Conservation (phyloP, 2,888 invertebrate species). For the Lissocephala sabroskyi region DNA sequence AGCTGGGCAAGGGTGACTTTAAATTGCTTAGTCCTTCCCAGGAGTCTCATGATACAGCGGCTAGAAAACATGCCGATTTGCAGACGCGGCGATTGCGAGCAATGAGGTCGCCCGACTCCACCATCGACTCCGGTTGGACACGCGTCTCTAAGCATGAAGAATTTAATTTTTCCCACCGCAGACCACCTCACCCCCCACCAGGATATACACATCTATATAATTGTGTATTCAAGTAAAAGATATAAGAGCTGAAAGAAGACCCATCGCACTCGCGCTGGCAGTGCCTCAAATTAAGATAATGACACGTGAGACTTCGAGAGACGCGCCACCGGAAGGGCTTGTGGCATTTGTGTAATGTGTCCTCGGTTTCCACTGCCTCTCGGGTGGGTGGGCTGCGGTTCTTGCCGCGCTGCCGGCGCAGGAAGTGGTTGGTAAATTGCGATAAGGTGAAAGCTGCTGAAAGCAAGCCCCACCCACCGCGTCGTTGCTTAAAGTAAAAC, state of each 20-base stretch:
- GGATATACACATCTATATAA: conserved; percentile 45
- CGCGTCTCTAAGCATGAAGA: conserved; percentile 46
- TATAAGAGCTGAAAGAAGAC: conserved; percentile 51
- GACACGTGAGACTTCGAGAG: conserved; percentile 46
- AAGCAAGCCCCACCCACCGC: neutral
- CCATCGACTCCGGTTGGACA: no score
- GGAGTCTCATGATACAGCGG: no score
- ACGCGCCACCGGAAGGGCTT: conserved; percentile 7
- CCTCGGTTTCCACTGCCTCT: neutral
- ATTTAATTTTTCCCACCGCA: conserved; percentile 44
- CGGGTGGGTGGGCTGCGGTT: neutral
- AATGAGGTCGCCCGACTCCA: no score
- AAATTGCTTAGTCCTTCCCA: no score
- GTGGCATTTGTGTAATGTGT: neutral
- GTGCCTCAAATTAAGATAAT: conserved; percentile 56
- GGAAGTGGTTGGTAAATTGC: conserved; percentile 51
- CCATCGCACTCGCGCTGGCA: conserved; percentile 22
- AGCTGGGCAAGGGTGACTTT: no score
- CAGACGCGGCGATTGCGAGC: no score
- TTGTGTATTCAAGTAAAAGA: conserved; percentile 62
- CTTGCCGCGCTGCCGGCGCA: conserved; percentile 8
- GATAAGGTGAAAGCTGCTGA: conserved; percentile 38
- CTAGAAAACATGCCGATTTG: no score
- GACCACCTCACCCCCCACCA: conserved; percentile 11
- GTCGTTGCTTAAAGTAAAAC: neutral